Evolutionary conservation across 2,888 invertebrate genomes (phyloP), one percentile per base, ranked within the genome.

Genomic region (Ochropacha duplaris): DNA sequence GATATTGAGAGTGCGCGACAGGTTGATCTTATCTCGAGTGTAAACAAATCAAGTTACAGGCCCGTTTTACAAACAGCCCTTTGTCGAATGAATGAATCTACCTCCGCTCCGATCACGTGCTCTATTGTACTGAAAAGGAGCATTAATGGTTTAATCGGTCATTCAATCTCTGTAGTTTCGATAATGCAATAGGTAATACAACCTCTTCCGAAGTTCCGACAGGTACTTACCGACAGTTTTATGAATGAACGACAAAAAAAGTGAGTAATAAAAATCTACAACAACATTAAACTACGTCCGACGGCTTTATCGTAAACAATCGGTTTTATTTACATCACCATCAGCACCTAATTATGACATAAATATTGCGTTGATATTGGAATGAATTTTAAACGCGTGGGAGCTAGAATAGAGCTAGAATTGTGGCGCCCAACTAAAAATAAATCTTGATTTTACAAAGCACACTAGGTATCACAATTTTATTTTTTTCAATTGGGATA

Each of bases 201-300:
- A 44, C 16, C 82, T 84, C 84, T 83, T 84, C 85, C n/a, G n/a
- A n/a, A n/a, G n/a, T n/a, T n/a, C 83, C 78, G 81, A 68, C 72
- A 75, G 77, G 74, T 78, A 44, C 1, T 5, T 44, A 36, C 36
- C 36, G n/a, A 4, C n/a, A 72, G 74, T 64, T 84, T 88, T 84
- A 87, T 89, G 86, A 91, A 90, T 90, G 89, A 77, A 80, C 74
- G 69, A 73, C 79, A 83, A 83, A 86, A 87, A 85, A 84, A n/a
- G n/a, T 36, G n/a, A 36, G 36, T 36, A 36, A 36, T 63, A 58
- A 74, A 78, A 78, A 50, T 50, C 16, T 12, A 50, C 24, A 28
- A 28, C 31, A 31, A 52, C 64, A 72, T 76, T 78, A 74, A 78
- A 66, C 67, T 64, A 78, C 84, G 83, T 81, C 81, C 80, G 72